These are phyloP conservation scores for Cheilosia impressa DNA, from an alignment of 2,888 invertebrate genomes.

Conservation along the genomic window DNA sequence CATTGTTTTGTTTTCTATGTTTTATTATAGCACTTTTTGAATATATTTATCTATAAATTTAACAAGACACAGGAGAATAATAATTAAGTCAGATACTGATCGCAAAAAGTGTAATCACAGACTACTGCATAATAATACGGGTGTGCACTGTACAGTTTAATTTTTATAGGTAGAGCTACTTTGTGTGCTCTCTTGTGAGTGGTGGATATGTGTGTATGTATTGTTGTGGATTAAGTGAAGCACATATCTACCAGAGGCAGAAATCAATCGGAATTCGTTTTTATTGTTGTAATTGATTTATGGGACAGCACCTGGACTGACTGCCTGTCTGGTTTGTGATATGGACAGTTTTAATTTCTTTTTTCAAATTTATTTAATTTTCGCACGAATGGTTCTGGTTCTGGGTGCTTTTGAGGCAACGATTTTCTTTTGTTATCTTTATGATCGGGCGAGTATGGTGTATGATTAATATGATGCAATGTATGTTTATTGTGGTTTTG, in stretches of 20 bases:
- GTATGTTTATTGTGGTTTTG: neutral
- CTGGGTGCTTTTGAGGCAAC: constrained; percentile 3
- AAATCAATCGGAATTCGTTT: constrained; percentile 39
- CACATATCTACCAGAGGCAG: constrained; percentile 16
- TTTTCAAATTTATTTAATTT: constrained; percentile 5
- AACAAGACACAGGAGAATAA: constrained; percentile 8
- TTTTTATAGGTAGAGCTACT: neutral
- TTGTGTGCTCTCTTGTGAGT: neutral
- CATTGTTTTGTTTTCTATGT: constrained; percentile 4
- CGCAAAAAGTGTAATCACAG: constrained; percentile 25
- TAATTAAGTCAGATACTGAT: constrained; percentile 18
- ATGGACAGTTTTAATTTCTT: constrained; percentile 6
- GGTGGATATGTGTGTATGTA: neutral
- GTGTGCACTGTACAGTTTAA: constrained; percentile 3
- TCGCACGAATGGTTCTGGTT: neutral
- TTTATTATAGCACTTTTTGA: constrained; percentile 31
- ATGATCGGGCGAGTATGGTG: constrained; percentile 21
- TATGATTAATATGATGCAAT: neutral
- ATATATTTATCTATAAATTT: constrained; percentile 26
- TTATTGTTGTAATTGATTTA: constrained; percentile 50
- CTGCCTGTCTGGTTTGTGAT: constrained; percentile 11
- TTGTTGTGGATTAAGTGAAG: constrained; percentile 6
- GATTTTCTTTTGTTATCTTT: constrained; percentile 36
- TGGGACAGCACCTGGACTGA: constrained; percentile 31
- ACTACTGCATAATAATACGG: constrained; percentile 12